phyloP scores from a whole-genome alignment of 2,888 invertebrate genomes.

The Orthonychiurus folsomi region DNA sequence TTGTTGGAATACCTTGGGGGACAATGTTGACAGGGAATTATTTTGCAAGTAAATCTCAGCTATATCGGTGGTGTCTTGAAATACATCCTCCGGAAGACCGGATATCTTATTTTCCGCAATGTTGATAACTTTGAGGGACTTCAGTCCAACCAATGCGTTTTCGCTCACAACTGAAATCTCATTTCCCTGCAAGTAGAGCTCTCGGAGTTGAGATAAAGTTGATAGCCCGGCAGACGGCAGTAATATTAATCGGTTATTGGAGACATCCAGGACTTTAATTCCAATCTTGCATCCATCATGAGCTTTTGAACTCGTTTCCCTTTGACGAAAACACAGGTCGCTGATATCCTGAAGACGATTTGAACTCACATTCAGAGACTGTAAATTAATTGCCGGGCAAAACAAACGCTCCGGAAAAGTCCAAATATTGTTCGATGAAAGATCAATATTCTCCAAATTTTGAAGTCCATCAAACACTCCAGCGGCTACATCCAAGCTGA shows the following conservation, averaged over 20 bases:
- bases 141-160: constrained; percentile 68
- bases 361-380: constrained; percentile 72
- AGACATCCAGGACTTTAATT: constrained; percentile 71
- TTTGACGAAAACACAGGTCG: constrained; percentile 74
- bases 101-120: constrained; percentile 83
- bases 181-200: constrained; percentile 76
- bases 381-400: constrained; percentile 67
- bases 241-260: constrained; percentile 72
- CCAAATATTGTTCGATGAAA: constrained; percentile 83
- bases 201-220: constrained; percentile 64
- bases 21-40: constrained; percentile 77
- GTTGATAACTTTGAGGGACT: constrained; percentile 74
- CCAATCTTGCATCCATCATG: constrained; percentile 57
- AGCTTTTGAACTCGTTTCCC: constrained; percentile 43
- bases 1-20: constrained; percentile 76
- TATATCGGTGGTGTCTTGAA: constrained; percentile 67
- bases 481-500: constrained; percentile 67
- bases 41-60: constrained; percentile 84
- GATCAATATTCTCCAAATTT: constrained; percentile 71
- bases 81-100: constrained; percentile 74
- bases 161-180: constrained; percentile 81
- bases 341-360: constrained; percentile 80
- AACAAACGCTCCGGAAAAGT: constrained; percentile 76
- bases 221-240: constrained; percentile 76
- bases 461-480: constrained; percentile 62